These are phyloP conservation scores for Parotocinclus haroldoi DNA, from an alignment of 2,797 vertebrate genomes.

Conservation along the genomic window DNA sequence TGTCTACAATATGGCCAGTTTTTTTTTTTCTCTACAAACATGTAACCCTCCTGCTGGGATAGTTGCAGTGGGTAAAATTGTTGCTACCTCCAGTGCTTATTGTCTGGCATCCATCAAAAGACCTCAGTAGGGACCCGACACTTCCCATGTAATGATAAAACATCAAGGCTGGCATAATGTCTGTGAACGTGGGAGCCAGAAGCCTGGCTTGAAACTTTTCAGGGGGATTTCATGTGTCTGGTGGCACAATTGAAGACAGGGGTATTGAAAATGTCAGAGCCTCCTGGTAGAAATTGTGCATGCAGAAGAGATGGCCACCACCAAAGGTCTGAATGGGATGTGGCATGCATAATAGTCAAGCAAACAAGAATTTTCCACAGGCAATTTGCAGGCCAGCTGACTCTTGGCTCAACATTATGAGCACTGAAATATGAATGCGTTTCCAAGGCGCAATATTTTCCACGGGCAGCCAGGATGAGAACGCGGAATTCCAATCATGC, in stretches of 20 bases:
- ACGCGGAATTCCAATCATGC: slow-evolving; percentile 65
- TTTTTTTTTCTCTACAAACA: slow-evolving; percentile 55
- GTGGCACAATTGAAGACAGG: slow-evolving; percentile 67
- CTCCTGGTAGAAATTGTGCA: slow-evolving; percentile 71
- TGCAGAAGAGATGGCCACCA: slow-evolving; percentile 72
- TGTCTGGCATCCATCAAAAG: slow-evolving; percentile 74
- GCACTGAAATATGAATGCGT: slow-evolving; percentile 68
- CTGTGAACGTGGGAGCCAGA: slow-evolving; percentile 59
- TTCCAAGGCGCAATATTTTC: slow-evolving; percentile 64
- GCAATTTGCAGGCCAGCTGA: slow-evolving; percentile 77
- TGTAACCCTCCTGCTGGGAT: slow-evolving; percentile 64
- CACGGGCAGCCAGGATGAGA: slow-evolving; percentile 59
- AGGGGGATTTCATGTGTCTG: slow-evolving; percentile 63
- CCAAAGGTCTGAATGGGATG: slow-evolving; percentile 74
- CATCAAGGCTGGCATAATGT: slow-evolving; percentile 78
- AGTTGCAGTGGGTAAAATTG: slow-evolving; percentile 70
- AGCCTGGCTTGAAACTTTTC: slow-evolving; percentile 59
- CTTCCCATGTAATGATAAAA: slow-evolving; percentile 76
- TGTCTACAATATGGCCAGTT: slow-evolving; percentile 61
- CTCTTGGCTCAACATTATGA: slow-evolving; percentile 69
- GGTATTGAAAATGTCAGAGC: slow-evolving; percentile 77
- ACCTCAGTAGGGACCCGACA: slow-evolving; percentile 75
- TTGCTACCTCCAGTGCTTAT: slow-evolving; percentile 73
- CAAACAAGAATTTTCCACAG: slow-evolving; percentile 75
- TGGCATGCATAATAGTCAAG: slow-evolving; percentile 77